These are phyloP conservation scores for Nothocercus julius DNA, from an alignment of 2,113 vertebrate genomes.

Conservation along the genomic window DNA sequence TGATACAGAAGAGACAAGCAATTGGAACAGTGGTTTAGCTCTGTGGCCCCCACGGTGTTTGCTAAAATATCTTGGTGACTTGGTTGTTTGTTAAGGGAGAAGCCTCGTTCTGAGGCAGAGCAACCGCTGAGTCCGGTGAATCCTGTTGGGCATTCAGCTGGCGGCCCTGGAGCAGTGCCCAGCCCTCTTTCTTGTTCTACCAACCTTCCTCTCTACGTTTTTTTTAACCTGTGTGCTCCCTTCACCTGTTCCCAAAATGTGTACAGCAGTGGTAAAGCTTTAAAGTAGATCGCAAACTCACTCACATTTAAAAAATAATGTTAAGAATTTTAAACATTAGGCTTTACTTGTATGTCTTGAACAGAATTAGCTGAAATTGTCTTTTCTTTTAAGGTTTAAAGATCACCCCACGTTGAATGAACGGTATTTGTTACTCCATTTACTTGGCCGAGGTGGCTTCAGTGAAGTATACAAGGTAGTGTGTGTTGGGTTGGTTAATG, in stretches of 20 bases:
- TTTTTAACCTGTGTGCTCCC: not conserved
- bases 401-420: conserved; percentile 98
- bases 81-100: not conserved
- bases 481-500: conserved; percentile 9
- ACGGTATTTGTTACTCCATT: conserved; percentile 95
- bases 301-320: not conserved
- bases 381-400: conserved; percentile 87
- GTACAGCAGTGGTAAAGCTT: not conserved
- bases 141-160: not conserved
- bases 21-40: not conserved
- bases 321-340: not conserved
- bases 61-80: not conserved
- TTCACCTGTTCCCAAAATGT: not conserved
- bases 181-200: not conserved
- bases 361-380: not conserved
- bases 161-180: not conserved
- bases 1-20: not conserved
- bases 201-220: not conserved
- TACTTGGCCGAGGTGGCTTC: conserved; percentile 97
- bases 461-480: conserved; percentile 99
- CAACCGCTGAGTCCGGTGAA: not conserved
- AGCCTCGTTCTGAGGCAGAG: not conserved
- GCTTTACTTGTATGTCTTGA: not conserved
- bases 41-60: not conserved
- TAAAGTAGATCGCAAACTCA: not conserved